Conservation (phyloP, 2,113 vertebrate species). For the Antechinus stuartii region DNA sequence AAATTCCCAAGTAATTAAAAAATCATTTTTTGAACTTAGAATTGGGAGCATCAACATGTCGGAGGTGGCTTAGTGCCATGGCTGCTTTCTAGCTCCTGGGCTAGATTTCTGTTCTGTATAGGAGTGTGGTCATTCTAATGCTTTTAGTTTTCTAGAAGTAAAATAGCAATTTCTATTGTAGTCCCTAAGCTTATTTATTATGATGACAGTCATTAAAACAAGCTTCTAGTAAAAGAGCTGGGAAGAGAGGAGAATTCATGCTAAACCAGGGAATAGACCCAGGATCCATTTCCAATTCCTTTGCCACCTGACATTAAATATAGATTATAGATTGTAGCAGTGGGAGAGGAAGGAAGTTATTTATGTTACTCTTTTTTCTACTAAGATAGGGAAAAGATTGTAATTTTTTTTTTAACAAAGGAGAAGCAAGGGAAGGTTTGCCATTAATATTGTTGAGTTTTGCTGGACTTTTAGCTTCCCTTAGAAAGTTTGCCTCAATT, state of each 20-base stretch:
- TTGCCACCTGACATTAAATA: not conserved
- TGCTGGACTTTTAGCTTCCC: not conserved
- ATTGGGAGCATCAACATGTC: not conserved
- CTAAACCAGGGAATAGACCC: rapidly evolving
- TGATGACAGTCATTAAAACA: not conserved
- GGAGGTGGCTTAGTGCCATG: not conserved
- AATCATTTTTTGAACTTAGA: not conserved
- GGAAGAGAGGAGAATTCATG: not conserved
- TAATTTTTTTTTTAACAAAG: not conserved
- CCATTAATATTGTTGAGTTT: not conserved
- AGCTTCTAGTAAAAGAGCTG: not conserved
- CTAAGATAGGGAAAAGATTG: not conserved
- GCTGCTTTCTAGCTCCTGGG: not conserved
- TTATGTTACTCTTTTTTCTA: rapidly evolving
- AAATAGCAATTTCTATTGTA: not conserved
- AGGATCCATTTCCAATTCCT: not conserved
- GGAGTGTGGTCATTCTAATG: not conserved
- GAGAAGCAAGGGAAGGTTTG: not conserved
- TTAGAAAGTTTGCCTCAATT: constrained; percentile 4
- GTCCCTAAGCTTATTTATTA: not conserved
- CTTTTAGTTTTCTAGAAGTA: not conserved
- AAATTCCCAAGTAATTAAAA: not conserved
- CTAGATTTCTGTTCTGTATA: no score
- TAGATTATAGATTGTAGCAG: not conserved
- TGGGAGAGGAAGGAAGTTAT: not conserved